Base-by-base conservation (phyloP, 2,113 vertebrate genomes). In the Aegithalos caudatus region DNA sequence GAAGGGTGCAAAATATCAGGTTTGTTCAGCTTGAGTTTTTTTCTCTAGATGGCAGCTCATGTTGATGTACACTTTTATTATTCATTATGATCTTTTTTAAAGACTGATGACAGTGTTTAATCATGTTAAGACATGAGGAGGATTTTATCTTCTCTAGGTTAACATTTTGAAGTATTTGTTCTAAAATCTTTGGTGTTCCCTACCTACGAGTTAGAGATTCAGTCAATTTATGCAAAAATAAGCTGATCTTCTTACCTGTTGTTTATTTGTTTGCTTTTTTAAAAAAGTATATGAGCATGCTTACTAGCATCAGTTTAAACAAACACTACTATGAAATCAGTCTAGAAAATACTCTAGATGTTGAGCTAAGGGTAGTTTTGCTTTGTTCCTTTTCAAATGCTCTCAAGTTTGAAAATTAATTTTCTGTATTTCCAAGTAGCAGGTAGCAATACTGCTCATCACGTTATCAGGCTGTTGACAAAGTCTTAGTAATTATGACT, bases 1-100 rank as follows among this genome's bases (percentile, higher is more conserved):
- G 4, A 80, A 35, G 35, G 5, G 8, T 82, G 15, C 23, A 54
- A 40, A 84, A 79, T 61, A 29, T 1, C 20, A 33, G 17, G 9
- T 72, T 58, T 53, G 17, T 54, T 87, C 19, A 9, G 10, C 12
- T 66, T 0, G 1, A 0, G 3, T 3, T 38, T 40, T 40, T 53
- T 62, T 86, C n/a, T 28, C 38, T 66, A 14, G 13, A 10, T 61
- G 54, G 31, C 58, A 81, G 14, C 50, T 90, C 25, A 5, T 12
- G 7, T 9, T 48, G 38, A 25, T 25, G 6, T 20, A 37, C 1
- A 1, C 38, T 56, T 89, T 51, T 60, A 9, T 60, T 50, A 21
- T 10, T 80, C 2, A 5, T 11, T 45, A 0, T 24, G 27, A 11
- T 83, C 15, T 57, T 50, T 42, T 45, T 70, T 51, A 11, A 47